A percentile compares a stretch with the other conserved stretches of the same genome.
Evolutionary conservation across 2,797 vertebrate species (phyloP).

Genomic region (Gymnoscopelus braueri): DNA sequence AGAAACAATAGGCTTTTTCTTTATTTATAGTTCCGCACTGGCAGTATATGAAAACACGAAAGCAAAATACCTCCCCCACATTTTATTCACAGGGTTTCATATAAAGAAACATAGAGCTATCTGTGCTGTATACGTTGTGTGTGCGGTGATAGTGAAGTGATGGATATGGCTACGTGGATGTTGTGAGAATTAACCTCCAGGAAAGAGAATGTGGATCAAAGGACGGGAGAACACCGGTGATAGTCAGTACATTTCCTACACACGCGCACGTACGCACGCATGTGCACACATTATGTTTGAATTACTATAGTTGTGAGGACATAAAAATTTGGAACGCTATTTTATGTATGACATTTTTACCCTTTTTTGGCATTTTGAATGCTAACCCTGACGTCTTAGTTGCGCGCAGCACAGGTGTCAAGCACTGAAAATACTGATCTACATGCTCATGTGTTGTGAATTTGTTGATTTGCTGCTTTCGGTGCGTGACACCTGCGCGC

Average conservation of each 20-base stretch:
- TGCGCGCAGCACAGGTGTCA: no score
- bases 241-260: conserved; percentile 73
- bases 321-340: no score
- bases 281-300: conserved; percentile 29
- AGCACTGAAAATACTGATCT: no score
- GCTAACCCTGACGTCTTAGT: no score
- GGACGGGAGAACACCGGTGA: conserved; percentile 63
- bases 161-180: conserved; percentile 64
- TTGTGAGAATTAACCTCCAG: conserved; percentile 61
- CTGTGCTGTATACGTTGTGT: conserved; percentile 16
- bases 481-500: no score
- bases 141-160: conserved; percentile 64
- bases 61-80: conserved; percentile 39
- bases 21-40: conserved; percentile 63
- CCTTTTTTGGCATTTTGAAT: no score
- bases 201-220: conserved; percentile 22
- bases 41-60: conserved; percentile 35
- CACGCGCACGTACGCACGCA: conserved; percentile 13
- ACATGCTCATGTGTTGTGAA: no score
- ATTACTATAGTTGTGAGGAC: no score
- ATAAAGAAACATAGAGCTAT: no score
- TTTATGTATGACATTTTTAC: no score
- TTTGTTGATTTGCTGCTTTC: no score
- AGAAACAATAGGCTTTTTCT: conserved; percentile 44
- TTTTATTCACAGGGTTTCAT: background rate